These are phyloP conservation scores for pig (Sus scrofa) DNA, from an alignment of 2,113 vertebrate species.

Conservation along the genomic window DNA sequence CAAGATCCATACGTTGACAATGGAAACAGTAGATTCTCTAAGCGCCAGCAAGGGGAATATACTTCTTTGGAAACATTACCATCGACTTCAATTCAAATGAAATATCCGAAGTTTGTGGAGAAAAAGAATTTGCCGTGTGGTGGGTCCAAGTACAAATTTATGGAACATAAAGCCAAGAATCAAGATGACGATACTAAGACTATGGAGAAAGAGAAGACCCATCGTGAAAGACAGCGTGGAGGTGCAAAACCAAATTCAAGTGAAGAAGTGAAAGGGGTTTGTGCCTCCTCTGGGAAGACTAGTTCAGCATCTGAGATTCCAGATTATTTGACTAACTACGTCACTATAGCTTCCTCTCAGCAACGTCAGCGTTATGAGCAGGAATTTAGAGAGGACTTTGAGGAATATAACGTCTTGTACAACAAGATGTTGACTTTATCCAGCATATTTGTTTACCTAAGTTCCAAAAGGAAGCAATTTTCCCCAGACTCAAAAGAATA, in stretches of 20 bases:
- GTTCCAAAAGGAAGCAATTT: conserved; percentile 85
- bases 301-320: conserved; percentile 82
- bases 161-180: conserved; percentile 87
- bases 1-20: conserved; percentile 86
- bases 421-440: conserved; percentile 86
- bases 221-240: conserved; percentile 46
- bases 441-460: conserved; percentile 87
- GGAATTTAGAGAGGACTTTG: conserved; percentile 92
- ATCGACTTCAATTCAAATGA: conserved; percentile 9
- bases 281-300: conserved; percentile 79
- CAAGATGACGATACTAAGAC: background rate
- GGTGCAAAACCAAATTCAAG: background rate
- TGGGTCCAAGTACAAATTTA: conserved; percentile 87
- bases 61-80: conserved; percentile 69
- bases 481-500: conserved; percentile 90
- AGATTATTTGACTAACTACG: conserved; percentile 90
- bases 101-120: background rate
- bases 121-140: background rate
- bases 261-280: conserved; percentile 81
- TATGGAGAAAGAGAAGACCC: background rate
- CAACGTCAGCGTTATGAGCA: conserved; percentile 91
- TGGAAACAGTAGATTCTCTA: conserved; percentile 80
- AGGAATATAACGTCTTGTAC: conserved; percentile 90
- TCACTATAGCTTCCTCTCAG: conserved; percentile 86
- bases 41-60: conserved; percentile 82